Conservation (phyloP, 1,140 invertebrate genomes). For the Diuraphis noxia region DNA sequence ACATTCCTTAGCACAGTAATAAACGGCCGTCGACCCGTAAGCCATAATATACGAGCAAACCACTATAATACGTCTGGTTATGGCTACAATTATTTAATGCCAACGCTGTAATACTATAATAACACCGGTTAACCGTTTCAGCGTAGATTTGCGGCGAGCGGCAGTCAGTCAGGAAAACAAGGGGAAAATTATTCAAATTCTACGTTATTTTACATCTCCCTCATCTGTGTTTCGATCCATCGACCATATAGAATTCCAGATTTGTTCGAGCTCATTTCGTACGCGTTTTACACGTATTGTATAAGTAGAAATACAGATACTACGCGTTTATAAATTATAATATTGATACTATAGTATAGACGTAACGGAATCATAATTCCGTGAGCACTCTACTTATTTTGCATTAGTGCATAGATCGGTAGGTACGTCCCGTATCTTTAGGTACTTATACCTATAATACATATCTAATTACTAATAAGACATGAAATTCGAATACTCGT, state of each 20-base stretch:
- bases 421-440: not conserved
- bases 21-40: not conserved
- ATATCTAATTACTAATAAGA: not conserved
- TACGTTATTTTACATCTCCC: not conserved
- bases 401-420: not conserved
- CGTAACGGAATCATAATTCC: not conserved
- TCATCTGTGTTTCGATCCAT: not conserved
- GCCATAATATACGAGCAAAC: not conserved
- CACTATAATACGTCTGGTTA: not conserved
- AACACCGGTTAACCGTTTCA: not conserved
- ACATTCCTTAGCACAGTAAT: not conserved
- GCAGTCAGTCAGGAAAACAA: not conserved
- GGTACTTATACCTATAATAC: not conserved
- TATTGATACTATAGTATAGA: no score
- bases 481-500: not conserved
- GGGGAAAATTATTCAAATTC: not conserved
- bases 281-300: not conserved
- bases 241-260: not conserved
- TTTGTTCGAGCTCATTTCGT: not conserved
- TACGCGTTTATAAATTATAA: not conserved
- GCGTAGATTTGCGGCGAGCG: not conserved
- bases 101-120: not conserved
- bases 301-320: not conserved
- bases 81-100: not conserved
- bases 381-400: not conserved